Evolutionary conservation across 2,888 invertebrate species (phyloP).

Genomic region (Eupelmus urozonus): DNA sequence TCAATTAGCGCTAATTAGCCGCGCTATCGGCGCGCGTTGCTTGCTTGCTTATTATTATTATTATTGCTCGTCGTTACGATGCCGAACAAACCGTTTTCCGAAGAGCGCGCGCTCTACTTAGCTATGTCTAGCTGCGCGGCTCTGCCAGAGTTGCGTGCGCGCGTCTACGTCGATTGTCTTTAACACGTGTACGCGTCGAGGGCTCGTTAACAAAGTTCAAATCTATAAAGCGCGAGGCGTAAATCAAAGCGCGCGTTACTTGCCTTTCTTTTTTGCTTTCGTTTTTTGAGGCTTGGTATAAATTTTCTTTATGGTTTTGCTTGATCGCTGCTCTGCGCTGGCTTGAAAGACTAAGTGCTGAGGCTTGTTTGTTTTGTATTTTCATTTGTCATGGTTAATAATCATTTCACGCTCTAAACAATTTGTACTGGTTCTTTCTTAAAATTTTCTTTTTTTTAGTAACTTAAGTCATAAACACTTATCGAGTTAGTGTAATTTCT

Average conservation of each 20-base stretch:
- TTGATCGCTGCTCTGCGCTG: too few species aligned
- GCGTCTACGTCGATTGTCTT: slow-evolving; percentile 18
- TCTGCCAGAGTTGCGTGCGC: background rate
- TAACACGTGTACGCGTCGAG: background rate
- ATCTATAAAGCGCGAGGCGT: slow-evolving; percentile 35
- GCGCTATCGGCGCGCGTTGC: background rate
- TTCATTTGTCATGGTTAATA: too few species aligned
- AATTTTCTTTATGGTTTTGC: too few species aligned
- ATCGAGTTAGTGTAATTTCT: background rate
- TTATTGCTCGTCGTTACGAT: slow-evolving; percentile 5
- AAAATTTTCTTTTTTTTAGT: too few species aligned
- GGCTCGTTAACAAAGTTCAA: slow-evolving; percentile 29
- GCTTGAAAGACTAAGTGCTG: background rate
- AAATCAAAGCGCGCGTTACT: slow-evolving; percentile 31
- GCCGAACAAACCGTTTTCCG: background rate
- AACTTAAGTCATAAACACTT: too few species aligned
- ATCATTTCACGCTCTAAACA: too few species aligned
- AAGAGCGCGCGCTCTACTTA: background rate
- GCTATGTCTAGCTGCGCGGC: too few species aligned
- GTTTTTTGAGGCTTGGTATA: background rate
- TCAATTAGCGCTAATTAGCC: slow-evolving; percentile 40
- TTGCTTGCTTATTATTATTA: background rate
- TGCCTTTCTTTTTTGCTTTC: background rate
- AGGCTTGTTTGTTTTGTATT: background rate
- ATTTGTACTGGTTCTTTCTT: too few species aligned